Base-by-base conservation (phyloP, 2,797 vertebrate genomes). In the Xyrichtys novacula region DNA sequence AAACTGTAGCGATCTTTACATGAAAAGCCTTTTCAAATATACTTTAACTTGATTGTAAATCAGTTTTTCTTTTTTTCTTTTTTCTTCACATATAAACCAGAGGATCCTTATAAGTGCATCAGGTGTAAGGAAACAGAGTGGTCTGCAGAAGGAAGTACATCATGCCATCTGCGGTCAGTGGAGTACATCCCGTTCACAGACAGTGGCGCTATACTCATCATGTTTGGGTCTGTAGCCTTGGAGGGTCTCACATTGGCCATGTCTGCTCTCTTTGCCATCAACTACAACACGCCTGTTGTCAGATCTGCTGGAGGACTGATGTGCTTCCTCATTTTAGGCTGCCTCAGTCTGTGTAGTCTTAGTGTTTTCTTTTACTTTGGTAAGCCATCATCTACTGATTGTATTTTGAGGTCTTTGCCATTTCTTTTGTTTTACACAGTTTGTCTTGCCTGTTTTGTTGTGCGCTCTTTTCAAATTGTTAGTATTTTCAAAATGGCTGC, bases 401-500 rank as follows among this genome's bases (percentile, higher is more conserved):
- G 96, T 72, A 34, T 93, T 25, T 52, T 96, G 22, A 85, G 89
- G 36, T 59, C 76, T 17, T 71, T 88, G 0, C 75, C 94, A 6
- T 96, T 94, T 20, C 0, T 69, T 5, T 29, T 95, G 46, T 89
- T 95, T 65, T 93, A 93, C 76, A 85, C 91, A 0, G 5, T 91
- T 32, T 96, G 95, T 83, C 82, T 96, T 0, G 93, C 94, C 0
- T 96, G 95, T 54, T 88, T 96, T 74, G 89, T 89, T 0, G 92
- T 95, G 0, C 95, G 92, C 26, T 93, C 94, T 15, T 95, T 96
- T 86, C 96, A 96, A 76, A 92, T 96, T 34, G 78, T 96, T 67
- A 93, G 94, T 48, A 90, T 96, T 83, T 97, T 97, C 81, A 97
- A 96, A 92, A 94, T 96, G 62, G 93, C 93, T 0, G 52, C 86